Percentiles rank a stretch among this genome's conserved stretches.
phyloP scores from a whole-genome alignment of 2,113 vertebrate species.

The Eira barbara region DNA sequence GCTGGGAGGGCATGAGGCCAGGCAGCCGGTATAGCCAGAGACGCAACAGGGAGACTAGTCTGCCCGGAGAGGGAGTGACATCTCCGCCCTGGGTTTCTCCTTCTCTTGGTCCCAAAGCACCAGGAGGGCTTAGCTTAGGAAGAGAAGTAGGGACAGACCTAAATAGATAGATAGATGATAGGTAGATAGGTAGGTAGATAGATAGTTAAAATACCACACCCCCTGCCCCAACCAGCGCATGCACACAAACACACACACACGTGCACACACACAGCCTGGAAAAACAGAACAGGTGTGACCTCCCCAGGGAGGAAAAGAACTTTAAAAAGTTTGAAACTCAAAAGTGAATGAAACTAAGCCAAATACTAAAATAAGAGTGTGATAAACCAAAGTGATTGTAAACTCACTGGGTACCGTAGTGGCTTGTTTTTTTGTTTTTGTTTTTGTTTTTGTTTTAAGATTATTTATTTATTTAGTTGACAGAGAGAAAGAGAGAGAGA shows the following conservation, averaged over 20 bases:
- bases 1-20: accelerated
- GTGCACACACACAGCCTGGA: neutral
- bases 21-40: neutral
- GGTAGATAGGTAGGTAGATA: too few species aligned
- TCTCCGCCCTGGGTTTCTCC: neutral
- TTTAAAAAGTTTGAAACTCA: neutral
- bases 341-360: neutral
- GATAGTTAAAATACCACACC: too few species aligned
- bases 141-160: neutral
- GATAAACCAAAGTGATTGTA: neutral
- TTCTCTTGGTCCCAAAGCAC: neutral
- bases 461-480: too few species aligned
- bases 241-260: too few species aligned
- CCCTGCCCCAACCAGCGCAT: neutral
- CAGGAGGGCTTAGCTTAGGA: neutral
- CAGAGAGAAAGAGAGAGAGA: too few species aligned
- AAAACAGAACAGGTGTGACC: neutral
- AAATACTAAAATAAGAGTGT: neutral
- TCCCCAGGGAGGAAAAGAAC: neutral
- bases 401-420: neutral
- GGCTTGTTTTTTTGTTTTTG: too few species aligned
- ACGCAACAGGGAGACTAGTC: neutral
- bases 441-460: too few species aligned
- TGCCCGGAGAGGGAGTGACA: too few species aligned
- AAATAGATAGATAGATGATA: neutral